phyloP scores from a whole-genome alignment of 2,888 invertebrate species.

The Leptopterna dolabrata region DNA sequence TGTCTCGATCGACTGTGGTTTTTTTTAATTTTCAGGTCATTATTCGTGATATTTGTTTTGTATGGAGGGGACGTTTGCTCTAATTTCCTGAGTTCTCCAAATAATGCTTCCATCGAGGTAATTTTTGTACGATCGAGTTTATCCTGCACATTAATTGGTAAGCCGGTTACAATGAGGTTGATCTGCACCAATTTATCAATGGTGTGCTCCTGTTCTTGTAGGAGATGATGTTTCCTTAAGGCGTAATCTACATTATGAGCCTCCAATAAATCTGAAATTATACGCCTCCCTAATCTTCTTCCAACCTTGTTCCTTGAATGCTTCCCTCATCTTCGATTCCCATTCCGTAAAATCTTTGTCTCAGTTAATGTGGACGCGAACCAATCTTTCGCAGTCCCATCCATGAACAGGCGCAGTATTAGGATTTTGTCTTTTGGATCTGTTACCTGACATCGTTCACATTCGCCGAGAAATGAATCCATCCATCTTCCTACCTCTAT shows the following conservation, averaged over 20 bases:
- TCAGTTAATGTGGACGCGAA: neutral
- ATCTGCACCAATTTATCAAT: conserved; percentile 25
- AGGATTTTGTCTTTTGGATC: conserved; percentile 11
- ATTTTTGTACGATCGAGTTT: neutral
- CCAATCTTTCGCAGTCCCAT: neutral
- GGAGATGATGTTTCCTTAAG: neutral
- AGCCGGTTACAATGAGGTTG: neutral
- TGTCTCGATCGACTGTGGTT: neutral
- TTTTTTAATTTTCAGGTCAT: too few relatives aligned
- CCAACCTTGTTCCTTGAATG: conserved; percentile 1
- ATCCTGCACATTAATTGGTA: too few relatives aligned
- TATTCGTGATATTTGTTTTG: neutral
- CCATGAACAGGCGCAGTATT: neutral
- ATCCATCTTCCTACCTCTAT: neutral
- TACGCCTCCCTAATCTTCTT: conserved; percentile 24
- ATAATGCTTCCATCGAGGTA: too few relatives aligned
- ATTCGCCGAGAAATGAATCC: neutral
- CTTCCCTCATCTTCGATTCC: too few relatives aligned
- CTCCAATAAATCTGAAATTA: neutral
- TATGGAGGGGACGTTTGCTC: neutral
- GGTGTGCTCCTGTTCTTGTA: neutral
- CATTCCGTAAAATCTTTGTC: neutral
- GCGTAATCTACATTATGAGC: neutral
- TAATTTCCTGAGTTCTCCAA: neutral
- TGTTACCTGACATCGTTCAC: neutral